phyloP scores from a whole-genome alignment of 2,797 vertebrate genomes.

The Schizothorax lantsangensis region DNA sequence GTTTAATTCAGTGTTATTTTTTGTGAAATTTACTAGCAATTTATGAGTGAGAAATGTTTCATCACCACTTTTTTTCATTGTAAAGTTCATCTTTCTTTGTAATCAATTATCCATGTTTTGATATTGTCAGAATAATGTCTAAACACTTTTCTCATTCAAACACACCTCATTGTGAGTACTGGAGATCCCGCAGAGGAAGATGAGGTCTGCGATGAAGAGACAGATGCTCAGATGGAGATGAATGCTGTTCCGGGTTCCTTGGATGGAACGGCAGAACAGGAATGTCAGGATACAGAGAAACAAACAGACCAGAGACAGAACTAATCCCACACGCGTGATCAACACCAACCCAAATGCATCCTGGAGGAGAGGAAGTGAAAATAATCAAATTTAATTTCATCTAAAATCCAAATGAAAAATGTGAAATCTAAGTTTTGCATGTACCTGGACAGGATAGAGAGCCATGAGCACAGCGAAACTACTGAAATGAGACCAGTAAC shows the following conservation, averaged over 20 bases:
- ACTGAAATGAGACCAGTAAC: conserved; percentile 81
- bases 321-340: conserved; percentile 81
- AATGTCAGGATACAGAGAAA: conserved; percentile 84
- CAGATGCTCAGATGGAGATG: conserved; percentile 86
- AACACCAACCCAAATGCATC: conserved; percentile 69
- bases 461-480: conserved; percentile 89
- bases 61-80: no score
- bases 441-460: conserved; percentile 81
- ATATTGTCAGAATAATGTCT: no score
- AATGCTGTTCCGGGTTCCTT: conserved; percentile 85
- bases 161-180: conserved; percentile 73
- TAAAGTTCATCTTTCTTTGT: background rate
- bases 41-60: no score
- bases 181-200: conserved; percentile 83
- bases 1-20: no score
- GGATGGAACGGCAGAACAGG: conserved; percentile 82
- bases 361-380: conserved; percentile 49
- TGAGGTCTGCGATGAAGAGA: conserved; percentile 82
- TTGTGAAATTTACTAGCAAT: no score
- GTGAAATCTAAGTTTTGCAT: background rate
- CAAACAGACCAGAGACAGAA: conserved; percentile 82
- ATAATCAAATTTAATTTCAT: background rate
- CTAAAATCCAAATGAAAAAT: background rate
- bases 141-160: background rate
- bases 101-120: background rate